phyloP scores from a whole-genome alignment of 2,888 invertebrate species.

The Sylvicola fuscatus region DNA sequence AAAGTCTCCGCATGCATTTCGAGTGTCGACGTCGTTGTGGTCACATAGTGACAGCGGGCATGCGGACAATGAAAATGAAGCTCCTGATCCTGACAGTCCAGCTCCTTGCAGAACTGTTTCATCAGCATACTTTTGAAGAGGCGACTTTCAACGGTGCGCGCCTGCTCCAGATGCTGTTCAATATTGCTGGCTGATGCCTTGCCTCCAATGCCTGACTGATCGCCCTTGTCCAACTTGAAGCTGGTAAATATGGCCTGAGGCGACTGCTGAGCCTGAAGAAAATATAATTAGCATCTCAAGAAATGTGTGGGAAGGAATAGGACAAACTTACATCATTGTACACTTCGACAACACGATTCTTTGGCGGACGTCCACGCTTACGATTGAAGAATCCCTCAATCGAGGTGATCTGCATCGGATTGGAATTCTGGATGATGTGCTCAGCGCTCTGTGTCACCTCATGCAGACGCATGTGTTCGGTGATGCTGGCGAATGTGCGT shows the following conservation, averaged over 20 bases:
- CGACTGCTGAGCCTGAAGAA: conserved; percentile 33
- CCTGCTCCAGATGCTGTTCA: conserved; percentile 10
- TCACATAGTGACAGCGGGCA: conserved; percentile 59
- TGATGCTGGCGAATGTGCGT: conserved; percentile 10
- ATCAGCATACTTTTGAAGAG: conserved; percentile 12
- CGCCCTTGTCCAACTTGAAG: conserved; percentile 64
- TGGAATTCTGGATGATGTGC: conserved; percentile 7
- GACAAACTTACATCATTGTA: conserved; percentile 26
- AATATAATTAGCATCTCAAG: conserved; percentile 7
- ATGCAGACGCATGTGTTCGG: conserved; percentile 12
- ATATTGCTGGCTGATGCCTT: conserved; percentile 6
- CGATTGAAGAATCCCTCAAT: conserved; percentile 83
- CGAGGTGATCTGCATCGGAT: conserved; percentile 32
- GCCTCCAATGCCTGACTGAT: too few species aligned
- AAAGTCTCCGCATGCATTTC: conserved; percentile 70
- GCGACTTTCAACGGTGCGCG: conserved; percentile 16
- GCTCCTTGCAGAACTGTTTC: too few species aligned
- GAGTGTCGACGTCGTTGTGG: conserved; percentile 56
- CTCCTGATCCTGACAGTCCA: conserved; percentile 11
- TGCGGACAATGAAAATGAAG: conserved; percentile 62
- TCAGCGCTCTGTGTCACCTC: conserved; percentile 5
- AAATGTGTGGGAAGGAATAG: conserved; percentile 7
- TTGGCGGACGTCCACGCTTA: conserved; percentile 89
- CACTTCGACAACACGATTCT: conserved; percentile 83
- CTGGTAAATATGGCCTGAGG: conserved; percentile 87